Base-by-base conservation (phyloP, 2,113 vertebrate species). In the Riparia riparia region DNA sequence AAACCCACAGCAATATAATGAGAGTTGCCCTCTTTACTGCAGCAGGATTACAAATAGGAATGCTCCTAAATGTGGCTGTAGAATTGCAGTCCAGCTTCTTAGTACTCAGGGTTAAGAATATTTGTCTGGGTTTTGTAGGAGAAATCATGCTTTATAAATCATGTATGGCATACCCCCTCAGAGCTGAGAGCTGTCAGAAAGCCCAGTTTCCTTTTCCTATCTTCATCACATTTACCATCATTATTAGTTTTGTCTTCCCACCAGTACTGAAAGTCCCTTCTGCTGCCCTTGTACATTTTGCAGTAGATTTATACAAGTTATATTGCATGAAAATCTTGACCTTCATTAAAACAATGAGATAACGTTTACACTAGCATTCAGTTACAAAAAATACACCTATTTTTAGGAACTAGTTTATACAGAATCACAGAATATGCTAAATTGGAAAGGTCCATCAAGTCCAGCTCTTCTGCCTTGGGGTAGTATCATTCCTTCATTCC, bases 111-210 rank as follows among this genome's bases (percentile, higher is more conserved):
- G 17, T n/a, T 1, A 44, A 73, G 45, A 68, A 3, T 14, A 76
- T 76, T 53, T 49, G 14, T 13, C 41, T 31, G 21, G 17, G 24
- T 72, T 70, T 86, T 66, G 12, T 21, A 25, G 45, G 14, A 69
- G 61, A 68, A 22, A 76, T 6, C 1, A 1, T 19, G 14, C 17
- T 73, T 72, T 65, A 58, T 69, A 85, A 91, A 84, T 63, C 44
- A 54, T 0, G 2, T 15, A 29, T 37, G 24, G 21, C 37, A 26
- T 11, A 12, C 37, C 6, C 15, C 28, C 13, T 15, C 1, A 54
- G 34, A 78, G 44, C 12, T 0, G 0, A 66, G 56, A 70, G 47
- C 14, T 8, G 1, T 25, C 50, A 50, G 50, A 18, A 41, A 89
- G 34, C 7, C 34, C 47, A 20, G 32, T 60, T 91, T 82, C 65